These are phyloP conservation scores for Erebia aethiops DNA, from an alignment of 2,888 invertebrate genomes.

Conservation along the genomic window DNA sequence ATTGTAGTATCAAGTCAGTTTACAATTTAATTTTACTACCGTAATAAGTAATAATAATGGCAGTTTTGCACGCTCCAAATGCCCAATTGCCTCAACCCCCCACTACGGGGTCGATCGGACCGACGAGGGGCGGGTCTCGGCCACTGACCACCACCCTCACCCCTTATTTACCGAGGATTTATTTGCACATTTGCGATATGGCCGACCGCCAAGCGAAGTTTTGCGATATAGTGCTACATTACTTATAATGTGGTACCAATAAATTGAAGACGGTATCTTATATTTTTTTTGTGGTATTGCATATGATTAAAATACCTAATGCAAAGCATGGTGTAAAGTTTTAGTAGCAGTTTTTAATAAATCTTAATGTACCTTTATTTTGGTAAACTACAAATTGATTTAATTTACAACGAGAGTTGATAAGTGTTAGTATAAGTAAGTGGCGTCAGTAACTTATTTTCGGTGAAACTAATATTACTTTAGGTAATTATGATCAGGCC, in stretches of 20 bases:
- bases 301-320: not conserved
- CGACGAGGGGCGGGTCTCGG: conserved; percentile 54
- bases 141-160: conserved; percentile 72
- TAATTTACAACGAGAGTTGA: too few species aligned
- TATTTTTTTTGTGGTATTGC: not conserved
- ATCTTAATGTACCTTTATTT: too few species aligned
- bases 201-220: conserved; percentile 47
- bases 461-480: too few species aligned
- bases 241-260: conserved; percentile 6
- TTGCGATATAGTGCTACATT: conserved; percentile 1
- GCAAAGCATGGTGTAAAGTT: not conserved
- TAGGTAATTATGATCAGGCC: too few species aligned
- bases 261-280: not conserved
- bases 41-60: conserved; percentile 12
- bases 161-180: conserved; percentile 68
- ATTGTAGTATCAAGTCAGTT: conserved; percentile 2
- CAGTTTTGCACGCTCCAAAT: conserved; percentile 23
- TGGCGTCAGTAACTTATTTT: too few species aligned
- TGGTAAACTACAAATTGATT: too few species aligned
- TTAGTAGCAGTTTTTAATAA: too few species aligned
- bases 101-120: conserved; percentile 37
- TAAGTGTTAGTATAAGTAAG: too few species aligned
- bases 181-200: conserved; percentile 65
- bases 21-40: conserved; percentile 10
- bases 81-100: conserved; percentile 20